Percentiles rank a stretch among this genome's conserved stretches.
phyloP scores from a whole-genome alignment of 2,888 invertebrate genomes.

The Euzetes globulus region DNA sequence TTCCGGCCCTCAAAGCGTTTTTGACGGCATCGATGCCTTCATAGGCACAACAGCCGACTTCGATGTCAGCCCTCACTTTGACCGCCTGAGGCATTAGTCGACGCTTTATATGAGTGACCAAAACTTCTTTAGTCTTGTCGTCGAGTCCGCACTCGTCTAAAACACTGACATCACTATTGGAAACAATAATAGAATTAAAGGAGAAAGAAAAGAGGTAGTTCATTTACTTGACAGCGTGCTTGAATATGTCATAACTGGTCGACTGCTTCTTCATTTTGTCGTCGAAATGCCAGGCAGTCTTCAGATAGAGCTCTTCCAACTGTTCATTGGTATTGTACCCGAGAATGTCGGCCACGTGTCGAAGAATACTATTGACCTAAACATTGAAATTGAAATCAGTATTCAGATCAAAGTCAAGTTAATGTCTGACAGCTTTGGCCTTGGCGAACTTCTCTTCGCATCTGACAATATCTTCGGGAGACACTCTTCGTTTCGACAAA shows the following conservation, averaged over 20 bases:
- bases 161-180: conserved; percentile 76
- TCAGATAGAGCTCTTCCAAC: conserved; percentile 86
- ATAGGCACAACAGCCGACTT: conserved; percentile 90
- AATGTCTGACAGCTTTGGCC: conserved; percentile 73
- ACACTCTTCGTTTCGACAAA: conserved; percentile 95
- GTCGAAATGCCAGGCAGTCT: conserved; percentile 98
- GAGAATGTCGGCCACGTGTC: conserved; percentile 92
- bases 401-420: conserved; percentile 29
- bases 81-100: conserved; percentile 96
- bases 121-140: conserved; percentile 78
- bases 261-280: conserved; percentile 93
- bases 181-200: conserved; percentile 28
- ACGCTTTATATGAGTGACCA: conserved; percentile 87
- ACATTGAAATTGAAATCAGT: neutral
- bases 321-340: conserved; percentile 84
- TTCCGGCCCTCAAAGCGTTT: conserved; percentile 73
- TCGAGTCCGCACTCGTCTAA: conserved; percentile 93
- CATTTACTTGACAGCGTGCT: conserved; percentile 83
- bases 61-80: conserved; percentile 82
- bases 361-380: conserved; percentile 76
- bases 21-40: conserved; percentile 99
- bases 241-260: conserved; percentile 94
- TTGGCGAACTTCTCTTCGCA: conserved; percentile 98
- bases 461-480: conserved; percentile 93
- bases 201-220: conserved; percentile 12